Conservation (phyloP, 1,140 invertebrate genomes). For the Drosophila nasuta region DNA sequence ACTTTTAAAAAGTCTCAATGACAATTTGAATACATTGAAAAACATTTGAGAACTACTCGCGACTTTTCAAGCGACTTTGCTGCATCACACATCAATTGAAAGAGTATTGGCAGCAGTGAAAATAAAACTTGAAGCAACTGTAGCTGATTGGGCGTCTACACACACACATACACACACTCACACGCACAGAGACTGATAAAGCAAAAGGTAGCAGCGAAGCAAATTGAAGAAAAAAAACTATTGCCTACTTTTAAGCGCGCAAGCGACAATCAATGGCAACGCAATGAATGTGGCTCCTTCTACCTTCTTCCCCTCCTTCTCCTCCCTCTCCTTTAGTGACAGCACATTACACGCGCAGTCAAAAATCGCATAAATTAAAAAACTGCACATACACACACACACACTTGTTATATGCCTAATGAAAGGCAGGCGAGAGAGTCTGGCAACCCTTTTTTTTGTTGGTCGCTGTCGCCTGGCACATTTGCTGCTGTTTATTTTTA, state of each 20-base stretch:
- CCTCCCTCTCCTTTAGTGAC: background rate
- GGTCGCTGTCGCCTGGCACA: conserved; percentile 21
- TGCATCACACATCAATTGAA: no score
- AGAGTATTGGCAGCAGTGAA: background rate
- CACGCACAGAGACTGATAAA: background rate
- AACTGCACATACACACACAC: conserved; percentile 30
- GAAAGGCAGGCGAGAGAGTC: conserved; percentile 38
- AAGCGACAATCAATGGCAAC: conserved; percentile 34
- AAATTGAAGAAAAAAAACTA: conserved; percentile 31
- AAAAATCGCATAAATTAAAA: conserved; percentile 82
- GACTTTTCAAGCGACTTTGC: no score
- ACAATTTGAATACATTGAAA: no score
- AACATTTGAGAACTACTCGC: no score
- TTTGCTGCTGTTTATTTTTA: conserved; percentile 45
- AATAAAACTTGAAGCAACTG: conserved; percentile 2
- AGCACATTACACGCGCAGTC: conserved; percentile 49
- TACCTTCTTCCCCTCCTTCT: background rate
- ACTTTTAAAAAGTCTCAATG: no score
- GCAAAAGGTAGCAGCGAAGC: background rate
- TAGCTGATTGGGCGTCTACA: conserved; percentile 9
- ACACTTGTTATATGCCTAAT: conserved; percentile 26
- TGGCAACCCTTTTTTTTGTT: conserved; percentile 65
- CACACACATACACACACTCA: background rate
- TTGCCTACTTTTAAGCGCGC: conserved; percentile 49
- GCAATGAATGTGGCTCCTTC: no score